phyloP scores from a whole-genome alignment of 2,888 invertebrate genomes.

The Xylophagus ater region DNA sequence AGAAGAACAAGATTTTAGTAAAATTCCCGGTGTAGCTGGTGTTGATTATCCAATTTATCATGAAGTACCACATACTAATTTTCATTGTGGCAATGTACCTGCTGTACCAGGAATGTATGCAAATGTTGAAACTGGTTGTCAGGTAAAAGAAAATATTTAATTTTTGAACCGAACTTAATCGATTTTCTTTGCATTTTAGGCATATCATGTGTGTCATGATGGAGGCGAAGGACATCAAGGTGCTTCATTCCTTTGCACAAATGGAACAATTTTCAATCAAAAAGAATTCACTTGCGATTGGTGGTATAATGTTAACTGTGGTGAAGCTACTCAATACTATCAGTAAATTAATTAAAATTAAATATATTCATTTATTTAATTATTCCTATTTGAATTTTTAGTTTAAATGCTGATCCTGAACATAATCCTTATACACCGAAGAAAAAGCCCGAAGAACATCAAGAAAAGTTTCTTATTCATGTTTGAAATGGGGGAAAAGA shows the following conservation, averaged over 20 bases:
- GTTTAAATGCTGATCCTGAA: slow-evolving; percentile 65
- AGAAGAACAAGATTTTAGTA: slow-evolving; percentile 64
- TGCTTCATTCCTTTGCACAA: slow-evolving; percentile 72
- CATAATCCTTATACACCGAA: slow-evolving; percentile 73
- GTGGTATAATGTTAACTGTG: slow-evolving; percentile 86
- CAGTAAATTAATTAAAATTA: slow-evolving; percentile 41
- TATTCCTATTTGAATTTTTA: slow-evolving; percentile 35
- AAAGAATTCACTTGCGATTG: slow-evolving; percentile 78
- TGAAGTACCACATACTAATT: slow-evolving; percentile 63
- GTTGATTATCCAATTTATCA: slow-evolving; percentile 74
- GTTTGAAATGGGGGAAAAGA: no score
- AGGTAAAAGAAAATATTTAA: slow-evolving; percentile 41
- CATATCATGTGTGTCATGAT: slow-evolving; percentile 79
- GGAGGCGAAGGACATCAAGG: slow-evolving; percentile 76
- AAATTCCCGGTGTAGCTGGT: slow-evolving; percentile 69
- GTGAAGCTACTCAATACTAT: slow-evolving; percentile 60
- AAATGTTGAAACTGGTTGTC: slow-evolving; percentile 80
- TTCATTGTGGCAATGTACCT: slow-evolving; percentile 68
- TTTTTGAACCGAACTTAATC: slow-evolving; percentile 3
- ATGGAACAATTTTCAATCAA: slow-evolving; percentile 79
- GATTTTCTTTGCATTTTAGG: no score
- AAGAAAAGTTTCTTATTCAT: slow-evolving; percentile 34
- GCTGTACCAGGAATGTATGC: slow-evolving; percentile 80
- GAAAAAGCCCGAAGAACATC: slow-evolving; percentile 46
- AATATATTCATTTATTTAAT: slow-evolving; percentile 3